Evolutionary conservation across 1,140 invertebrate species (phyloP), one percentile per base, ranked within the genome.

Genomic region (Drosophila bifasciata): DNA sequence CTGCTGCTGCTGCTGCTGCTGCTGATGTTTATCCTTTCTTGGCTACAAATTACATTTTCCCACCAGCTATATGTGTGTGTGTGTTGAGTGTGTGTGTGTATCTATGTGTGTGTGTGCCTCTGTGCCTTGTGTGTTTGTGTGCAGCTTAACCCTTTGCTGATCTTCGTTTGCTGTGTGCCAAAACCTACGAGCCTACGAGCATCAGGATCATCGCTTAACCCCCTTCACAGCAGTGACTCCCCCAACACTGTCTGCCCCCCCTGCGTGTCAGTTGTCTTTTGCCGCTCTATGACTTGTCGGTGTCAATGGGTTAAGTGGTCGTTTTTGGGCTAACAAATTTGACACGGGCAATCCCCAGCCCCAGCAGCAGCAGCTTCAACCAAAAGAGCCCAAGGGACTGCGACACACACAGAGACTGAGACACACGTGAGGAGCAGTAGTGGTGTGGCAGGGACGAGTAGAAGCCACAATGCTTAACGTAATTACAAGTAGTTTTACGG

Each of bases 401-500:
- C 16, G 21, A 4, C 8, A 39, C 16, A 15, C 23, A 43, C 21
- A 8, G 7, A 8, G 1, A 28, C 25, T 8, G 0, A 28, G 0
- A 8, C 7, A 28, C 8, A 28, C 7, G 8, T 28, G 28, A 9
- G 8, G 28, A 9, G n/a, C n/a, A n/a, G n/a, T n/a, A n/a, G n/a
- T n/a, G n/a, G n/a, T n/a, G n/a, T n/a, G n/a, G n/a, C n/a, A n/a
- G 36, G 48, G 45, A 50, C 40, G 51, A 76, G 45, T 39, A 61
- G 56, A 52, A 66, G 73, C 60, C 76, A 62, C 71, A 75, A 88
- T 88, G 69, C 77, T 88, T 86, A 88, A 75, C 74, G 74, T 86
- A 86, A 86, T 86, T 86, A 88, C 84, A 88, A 86, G 68, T 78
- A 88, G 64, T 88, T 77, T 75, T 80, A 86, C 68, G 68, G 49